Percentiles rank a stretch among this genome's conserved stretches.
These are phyloP conservation scores for Oryzias melastigma DNA, from an alignment of 2,113 vertebrate genomes.

Conservation along the genomic window DNA sequence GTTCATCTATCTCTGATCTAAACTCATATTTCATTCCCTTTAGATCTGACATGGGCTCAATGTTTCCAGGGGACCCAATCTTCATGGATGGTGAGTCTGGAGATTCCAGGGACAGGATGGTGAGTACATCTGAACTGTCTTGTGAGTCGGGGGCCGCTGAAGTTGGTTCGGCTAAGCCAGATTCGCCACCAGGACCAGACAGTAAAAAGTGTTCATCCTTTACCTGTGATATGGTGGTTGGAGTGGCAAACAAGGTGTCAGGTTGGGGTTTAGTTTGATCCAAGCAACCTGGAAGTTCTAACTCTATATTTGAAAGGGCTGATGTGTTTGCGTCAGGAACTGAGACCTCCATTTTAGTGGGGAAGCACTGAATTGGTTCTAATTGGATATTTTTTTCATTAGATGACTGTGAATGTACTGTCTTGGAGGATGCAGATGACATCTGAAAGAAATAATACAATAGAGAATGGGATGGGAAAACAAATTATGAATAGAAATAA, in stretches of 20 bases:
- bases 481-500: too few relatives aligned
- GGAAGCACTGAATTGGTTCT: constrained; percentile 27
- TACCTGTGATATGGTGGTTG: constrained; percentile 17
- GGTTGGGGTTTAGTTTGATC: constrained; percentile 34
- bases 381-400: constrained; percentile 33
- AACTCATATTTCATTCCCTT: constrained; percentile 53
- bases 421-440: constrained; percentile 52
- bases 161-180: constrained; percentile 7
- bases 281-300: constrained; percentile 22
- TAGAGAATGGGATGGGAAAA: constrained; percentile 42
- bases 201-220: constrained; percentile 9
- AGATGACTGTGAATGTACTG: constrained; percentile 58
- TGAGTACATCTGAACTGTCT: constrained; percentile 26
- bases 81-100: constrained; percentile 18
- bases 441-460: constrained; percentile 72
- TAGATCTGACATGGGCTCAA: constrained; percentile 53
- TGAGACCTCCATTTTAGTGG: constrained; percentile 6
- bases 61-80: constrained; percentile 44
- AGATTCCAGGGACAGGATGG: constrained; percentile 23
- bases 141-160: constrained; percentile 29
- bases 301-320: constrained; percentile 29
- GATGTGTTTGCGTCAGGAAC: constrained; percentile 17
- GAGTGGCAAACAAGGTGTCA: constrained; percentile 15
- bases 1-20: constrained; percentile 20
- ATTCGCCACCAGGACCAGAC: constrained; percentile 17